Evolutionary conservation across 1,140 invertebrate species (phyloP), one percentile per base, ranked within the genome.

Genomic region (Geopemphigus sp.): DNA sequence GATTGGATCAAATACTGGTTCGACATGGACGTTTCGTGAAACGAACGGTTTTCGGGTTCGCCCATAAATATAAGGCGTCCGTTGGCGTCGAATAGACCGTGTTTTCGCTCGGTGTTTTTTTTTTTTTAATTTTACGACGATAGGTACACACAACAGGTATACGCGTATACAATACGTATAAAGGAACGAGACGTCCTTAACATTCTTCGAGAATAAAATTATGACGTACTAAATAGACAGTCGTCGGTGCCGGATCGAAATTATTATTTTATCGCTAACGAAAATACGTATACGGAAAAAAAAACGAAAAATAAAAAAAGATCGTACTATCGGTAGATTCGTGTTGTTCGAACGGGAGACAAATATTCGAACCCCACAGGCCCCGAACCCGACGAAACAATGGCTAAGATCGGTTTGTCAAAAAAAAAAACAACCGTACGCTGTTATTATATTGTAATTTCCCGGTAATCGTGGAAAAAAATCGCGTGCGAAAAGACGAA

Each of bases 131-230:
- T n/a, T n/a, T n/a, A n/a, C n/a, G 8, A 39, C 32, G 32, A 39
- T 39, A n/a, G n/a, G n/a, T n/a, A n/a, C 8, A 39, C 32, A 8
- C 32, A 39, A 39, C 8, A 39, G 32, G 8, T 39, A 39, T 26
- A 61, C 26, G 26, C 14, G 61, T 17, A 32, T 8, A 66, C 19
- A 66, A 66, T 64, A 64, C 61, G 45, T 45, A 66, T 14, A 19
- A 66, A 66, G n/a, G 39, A 45, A 66, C 32, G 32, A 66, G 32
- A 66, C 32, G 63, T 66, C 63, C 63, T 66, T 66, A 66, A 66
- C 63, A 66, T 66, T 66, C 32, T 66, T 66, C 12, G 14, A 66
- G 61, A 66, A 39, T 39, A 39, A 39, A 39, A 66, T 66, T 66
- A 66, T 66, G 63, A 66, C 22, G 63, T 66, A 66, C 63, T 66